These are phyloP conservation scores for Tetranychus urticae DNA, from an alignment of 1,140 invertebrate genomes.

Conservation along the genomic window DNA sequence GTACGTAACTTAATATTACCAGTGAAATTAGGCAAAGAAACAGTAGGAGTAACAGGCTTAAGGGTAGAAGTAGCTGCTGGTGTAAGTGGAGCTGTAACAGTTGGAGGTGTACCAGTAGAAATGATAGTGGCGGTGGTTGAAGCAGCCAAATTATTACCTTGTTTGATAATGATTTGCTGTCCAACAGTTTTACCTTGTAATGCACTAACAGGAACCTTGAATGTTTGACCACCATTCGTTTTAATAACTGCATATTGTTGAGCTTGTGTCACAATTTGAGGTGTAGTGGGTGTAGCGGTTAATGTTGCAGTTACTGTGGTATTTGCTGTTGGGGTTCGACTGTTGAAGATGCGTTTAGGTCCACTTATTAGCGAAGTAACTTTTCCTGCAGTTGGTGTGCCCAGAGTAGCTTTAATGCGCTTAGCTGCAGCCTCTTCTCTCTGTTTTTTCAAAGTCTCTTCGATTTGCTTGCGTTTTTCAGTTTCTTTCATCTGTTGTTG, in stretches of 20 bases:
- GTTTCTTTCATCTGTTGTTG: slow-evolving; percentile 8
- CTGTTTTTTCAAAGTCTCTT: slow-evolving; percentile 42
- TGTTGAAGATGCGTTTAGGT: neutral
- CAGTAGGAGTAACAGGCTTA: neutral
- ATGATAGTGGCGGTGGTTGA: slow-evolving; percentile 1
- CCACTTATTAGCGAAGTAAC: neutral
- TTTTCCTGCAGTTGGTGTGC: slow-evolving; percentile 13
- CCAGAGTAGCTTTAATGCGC: slow-evolving; percentile 17
- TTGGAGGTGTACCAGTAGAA: neutral
- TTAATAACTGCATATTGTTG: slow-evolving; percentile 3
- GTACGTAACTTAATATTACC: too few relatives aligned
- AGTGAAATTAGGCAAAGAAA: neutral
- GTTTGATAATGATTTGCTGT: slow-evolving; percentile 44
- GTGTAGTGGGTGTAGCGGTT: neutral
- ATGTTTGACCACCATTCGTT: slow-evolving; percentile 16
- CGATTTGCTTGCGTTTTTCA: slow-evolving; percentile 8
- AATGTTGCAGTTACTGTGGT: neutral
- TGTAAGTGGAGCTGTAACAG: neutral
- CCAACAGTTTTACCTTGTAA: slow-evolving; percentile 56
- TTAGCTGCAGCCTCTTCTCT: slow-evolving; percentile 65
- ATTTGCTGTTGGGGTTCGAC: slow-evolving; percentile 1
- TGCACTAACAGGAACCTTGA: slow-evolving; percentile 23
- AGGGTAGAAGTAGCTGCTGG: neutral
- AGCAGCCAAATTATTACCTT: neutral
- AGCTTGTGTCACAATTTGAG: neutral